Evolutionary conservation across 2,888 invertebrate species (phyloP), one percentile per base, ranked within the genome.

Genomic region (Agrilus mali): DNA sequence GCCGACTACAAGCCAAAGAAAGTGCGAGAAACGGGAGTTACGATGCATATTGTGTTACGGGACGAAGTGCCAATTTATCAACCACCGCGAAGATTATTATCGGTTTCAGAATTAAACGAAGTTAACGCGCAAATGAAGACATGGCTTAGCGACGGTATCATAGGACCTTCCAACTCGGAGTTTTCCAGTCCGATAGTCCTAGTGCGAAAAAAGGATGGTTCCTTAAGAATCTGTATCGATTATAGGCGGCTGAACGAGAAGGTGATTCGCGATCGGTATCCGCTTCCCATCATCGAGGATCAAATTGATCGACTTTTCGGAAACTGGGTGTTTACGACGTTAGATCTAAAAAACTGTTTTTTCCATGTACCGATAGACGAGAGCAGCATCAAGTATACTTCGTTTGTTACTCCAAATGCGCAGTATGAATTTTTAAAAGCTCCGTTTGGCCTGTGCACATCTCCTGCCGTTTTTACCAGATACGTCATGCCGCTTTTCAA

Each of bases 281-380:
- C 61, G 2, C 45, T 66, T 10, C 63, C 65, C 2, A 16, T 62
- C 4, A 64, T 64, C 12, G 61, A 65, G 39, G 60, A 61, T 42
- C 52, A 55, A 6, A 47, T 65, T 12, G 60, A 64, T 14, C 46
- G 45, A 14, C 38, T 61, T n/a, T 47, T 53, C 39, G 51, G 46
- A 43, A 53, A 52, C 38, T 40, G 41, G 50, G 20, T 57, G 41
- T 61, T 59, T 51, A 53, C 44, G 47, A 48, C 55, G 2, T 38
- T 61, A 4, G 59, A 62, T 48, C 40, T 61, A 12, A 59, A 58
- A 50, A 56, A 60, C 48, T 59, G 56, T 33, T 64, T 61, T 48
- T 59, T 61, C 27, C 63, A 64, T 49, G 59, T 64, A 12, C 46
- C 46, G 4, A 48, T 65, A 2, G 53, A 56, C 13, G 42, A 50